Conservation (phyloP, 2,888 invertebrate species). For the Orthosia cruda region DNA sequence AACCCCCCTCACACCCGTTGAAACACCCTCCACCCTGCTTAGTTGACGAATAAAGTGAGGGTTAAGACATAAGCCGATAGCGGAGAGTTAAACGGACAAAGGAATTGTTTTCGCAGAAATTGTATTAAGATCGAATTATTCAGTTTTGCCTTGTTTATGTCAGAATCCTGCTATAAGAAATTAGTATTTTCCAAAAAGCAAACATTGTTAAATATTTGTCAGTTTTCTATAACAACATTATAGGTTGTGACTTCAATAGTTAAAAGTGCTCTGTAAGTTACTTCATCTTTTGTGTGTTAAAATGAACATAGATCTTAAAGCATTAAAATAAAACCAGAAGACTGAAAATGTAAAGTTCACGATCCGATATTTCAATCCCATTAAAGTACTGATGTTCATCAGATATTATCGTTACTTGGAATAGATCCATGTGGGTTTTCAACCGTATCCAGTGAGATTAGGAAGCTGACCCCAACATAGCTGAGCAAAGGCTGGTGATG, state of each 20-base stretch:
- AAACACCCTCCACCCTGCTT: slow-evolving; percentile 83
- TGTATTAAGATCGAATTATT: not conserved
- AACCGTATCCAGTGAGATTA: not conserved
- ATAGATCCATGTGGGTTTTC: not conserved
- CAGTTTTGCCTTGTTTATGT: not conserved
- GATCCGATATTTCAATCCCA: not conserved
- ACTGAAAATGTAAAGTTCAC: not conserved
- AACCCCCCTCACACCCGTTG: slow-evolving; percentile 80
- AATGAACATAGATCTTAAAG: no score
- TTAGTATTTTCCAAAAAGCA: not conserved
- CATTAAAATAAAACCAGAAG: no score
- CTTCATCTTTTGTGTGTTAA: not conserved
- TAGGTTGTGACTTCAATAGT: no score
- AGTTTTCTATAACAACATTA: not conserved
- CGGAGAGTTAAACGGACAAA: slow-evolving; percentile 45
- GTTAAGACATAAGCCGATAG: slow-evolving; percentile 56
- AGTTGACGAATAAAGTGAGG: slow-evolving; percentile 84
- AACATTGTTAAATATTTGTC: not conserved
- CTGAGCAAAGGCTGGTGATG: not conserved
- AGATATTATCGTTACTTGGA: no score
- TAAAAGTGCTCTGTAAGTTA: not conserved
- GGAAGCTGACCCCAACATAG: not conserved
- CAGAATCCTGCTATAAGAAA: not conserved
- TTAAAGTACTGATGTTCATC: not conserved
- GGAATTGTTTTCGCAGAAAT: not conserved